Conservation (phyloP, 2,113 vertebrate species). For the Bos javanicus region DNA sequence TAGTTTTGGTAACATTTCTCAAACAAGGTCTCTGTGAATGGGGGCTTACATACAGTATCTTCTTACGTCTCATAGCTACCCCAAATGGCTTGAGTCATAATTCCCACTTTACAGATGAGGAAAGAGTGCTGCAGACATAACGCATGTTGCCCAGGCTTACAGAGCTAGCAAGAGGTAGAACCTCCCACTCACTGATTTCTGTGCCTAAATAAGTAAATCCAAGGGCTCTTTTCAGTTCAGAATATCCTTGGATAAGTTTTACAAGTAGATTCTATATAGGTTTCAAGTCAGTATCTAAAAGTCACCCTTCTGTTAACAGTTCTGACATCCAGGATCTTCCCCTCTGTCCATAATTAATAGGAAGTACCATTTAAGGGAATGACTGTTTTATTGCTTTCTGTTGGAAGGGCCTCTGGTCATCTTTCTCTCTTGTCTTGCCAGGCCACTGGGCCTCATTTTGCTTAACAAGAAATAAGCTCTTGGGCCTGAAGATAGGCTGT, state of each 20-base stretch:
- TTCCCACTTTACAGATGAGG: not conserved
- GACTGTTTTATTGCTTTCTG: conserved; percentile 52
- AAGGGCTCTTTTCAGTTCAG: not conserved
- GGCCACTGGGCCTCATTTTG: not conserved
- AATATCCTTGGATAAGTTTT: not conserved
- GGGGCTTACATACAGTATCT: not conserved
- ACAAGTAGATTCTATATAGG: not conserved
- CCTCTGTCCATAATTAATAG: conserved; percentile 27
- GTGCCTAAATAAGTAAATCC: not conserved
- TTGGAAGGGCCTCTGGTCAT: conserved; percentile 22
- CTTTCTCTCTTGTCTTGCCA: not conserved
- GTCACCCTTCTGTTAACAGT: not conserved
- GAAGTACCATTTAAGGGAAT: conserved; percentile 24
- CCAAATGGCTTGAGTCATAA: not conserved
- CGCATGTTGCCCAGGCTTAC: not conserved
- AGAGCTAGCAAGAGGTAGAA: not conserved
- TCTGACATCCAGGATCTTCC: not conserved
- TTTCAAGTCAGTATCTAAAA: conserved; percentile 37
- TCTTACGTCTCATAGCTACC: not conserved
- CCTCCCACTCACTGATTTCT: not conserved
- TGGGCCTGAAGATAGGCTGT: not conserved
- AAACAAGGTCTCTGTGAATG: not conserved
- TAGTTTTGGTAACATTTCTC: not conserved
- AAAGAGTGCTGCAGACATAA: not conserved
- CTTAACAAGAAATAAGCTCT: conserved; percentile 27